phyloP scores from a whole-genome alignment of 2,797 vertebrate genomes.

The Notamacropus eugenii region DNA sequence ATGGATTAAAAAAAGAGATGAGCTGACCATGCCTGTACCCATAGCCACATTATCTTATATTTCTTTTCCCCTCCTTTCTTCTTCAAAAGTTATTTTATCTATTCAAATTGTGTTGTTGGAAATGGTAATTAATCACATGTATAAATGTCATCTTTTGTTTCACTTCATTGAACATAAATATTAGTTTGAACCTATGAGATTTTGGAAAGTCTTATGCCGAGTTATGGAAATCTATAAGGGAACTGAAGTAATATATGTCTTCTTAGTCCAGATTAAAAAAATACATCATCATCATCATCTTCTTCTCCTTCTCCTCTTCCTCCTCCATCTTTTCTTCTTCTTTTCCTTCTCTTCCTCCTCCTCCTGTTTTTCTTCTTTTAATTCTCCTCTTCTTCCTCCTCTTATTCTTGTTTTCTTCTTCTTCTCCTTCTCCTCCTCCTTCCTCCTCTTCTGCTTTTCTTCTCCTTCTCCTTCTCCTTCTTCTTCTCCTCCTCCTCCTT shows the following conservation, averaged over 20 bases:
- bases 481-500: not conserved
- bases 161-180: not conserved
- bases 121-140: not conserved
- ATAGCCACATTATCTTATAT: not conserved
- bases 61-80: not conserved
- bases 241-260: not conserved
- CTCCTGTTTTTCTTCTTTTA: too few species aligned
- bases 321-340: too few species aligned
- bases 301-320: not conserved
- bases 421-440: too few species aligned
- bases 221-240: not conserved
- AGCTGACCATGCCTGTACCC: not conserved
- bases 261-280: not conserved
- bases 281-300: not conserved
- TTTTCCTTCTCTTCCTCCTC: not conserved
- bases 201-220: not conserved
- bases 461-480: too few species aligned
- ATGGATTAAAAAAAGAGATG: not conserved
- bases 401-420: too few species aligned
- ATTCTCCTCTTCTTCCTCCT: too few species aligned
- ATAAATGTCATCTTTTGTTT: not conserved
- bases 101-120: not conserved
- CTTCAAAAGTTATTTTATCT: not conserved
- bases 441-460: too few species aligned
- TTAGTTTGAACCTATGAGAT: not conserved